Conservation (phyloP, 2,797 vertebrate genomes). For the Melanogrammus aeglefinus region DNA sequence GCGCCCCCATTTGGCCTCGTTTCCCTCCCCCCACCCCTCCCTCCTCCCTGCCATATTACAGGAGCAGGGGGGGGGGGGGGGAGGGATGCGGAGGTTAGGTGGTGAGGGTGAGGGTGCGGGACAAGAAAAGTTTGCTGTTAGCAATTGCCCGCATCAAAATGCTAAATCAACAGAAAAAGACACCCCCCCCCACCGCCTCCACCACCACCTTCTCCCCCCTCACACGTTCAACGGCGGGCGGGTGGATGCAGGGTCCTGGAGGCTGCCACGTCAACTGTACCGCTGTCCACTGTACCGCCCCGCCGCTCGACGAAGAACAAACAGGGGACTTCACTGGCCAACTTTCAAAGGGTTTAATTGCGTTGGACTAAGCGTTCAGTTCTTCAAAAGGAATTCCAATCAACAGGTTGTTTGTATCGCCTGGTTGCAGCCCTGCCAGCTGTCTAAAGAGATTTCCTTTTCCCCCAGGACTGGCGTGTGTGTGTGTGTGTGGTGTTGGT, state of each 20-base stretch:
- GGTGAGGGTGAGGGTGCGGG: not conserved
- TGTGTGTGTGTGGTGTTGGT: too few species aligned
- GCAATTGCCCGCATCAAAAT: constrained; percentile 22
- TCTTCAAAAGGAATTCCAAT: constrained; percentile 47
- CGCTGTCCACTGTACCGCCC: too few species aligned
- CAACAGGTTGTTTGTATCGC: constrained; percentile 54
- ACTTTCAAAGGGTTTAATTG: constrained; percentile 24
- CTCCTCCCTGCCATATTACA: too few species aligned
- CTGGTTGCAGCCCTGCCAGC: constrained; percentile 44
- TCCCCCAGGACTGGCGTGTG: constrained; percentile 41
- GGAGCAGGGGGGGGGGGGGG: too few species aligned
- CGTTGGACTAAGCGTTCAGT: too few species aligned
- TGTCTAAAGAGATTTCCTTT: constrained; percentile 43
- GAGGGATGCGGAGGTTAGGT: too few species aligned
- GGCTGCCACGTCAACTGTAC: too few species aligned
- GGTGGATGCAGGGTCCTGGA: too few species aligned
- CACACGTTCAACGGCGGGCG: too few species aligned
- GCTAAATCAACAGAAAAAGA: constrained; percentile 42
- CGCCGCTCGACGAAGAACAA: constrained; percentile 6
- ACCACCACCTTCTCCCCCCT: not conserved
- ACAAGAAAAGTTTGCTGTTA: not conserved
- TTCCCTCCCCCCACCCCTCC: too few species aligned
- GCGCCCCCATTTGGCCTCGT: too few species aligned
- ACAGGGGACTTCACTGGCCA: not conserved
- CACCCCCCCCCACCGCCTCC: constrained; percentile 23